Percentiles rank a stretch among this genome's conserved stretches.
phyloP scores from a whole-genome alignment of 2,113 vertebrate species.

The Ariopsis seemanni region DNA sequence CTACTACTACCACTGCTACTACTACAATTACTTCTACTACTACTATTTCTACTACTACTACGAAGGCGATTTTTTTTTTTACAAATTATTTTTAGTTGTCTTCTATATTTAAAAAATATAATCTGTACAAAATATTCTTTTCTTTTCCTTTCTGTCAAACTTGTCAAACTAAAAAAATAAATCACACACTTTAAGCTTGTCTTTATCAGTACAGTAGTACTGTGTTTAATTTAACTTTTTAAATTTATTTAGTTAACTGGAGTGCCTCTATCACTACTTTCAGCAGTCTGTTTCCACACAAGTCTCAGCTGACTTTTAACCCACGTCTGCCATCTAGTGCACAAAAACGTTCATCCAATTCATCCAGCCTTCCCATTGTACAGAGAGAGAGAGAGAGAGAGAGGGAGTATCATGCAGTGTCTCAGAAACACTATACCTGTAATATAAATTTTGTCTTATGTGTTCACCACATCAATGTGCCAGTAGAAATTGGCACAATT shows the following conservation, averaged over 20 bases:
- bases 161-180: background rate
- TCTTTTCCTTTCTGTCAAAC: background rate
- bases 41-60: no score
- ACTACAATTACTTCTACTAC: no score
- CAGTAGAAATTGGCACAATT: background rate
- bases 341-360: background rate
- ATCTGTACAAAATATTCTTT: background rate
- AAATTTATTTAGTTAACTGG: background rate
- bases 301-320: background rate
- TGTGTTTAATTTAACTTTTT: no score
- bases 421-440: background rate
- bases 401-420: background rate
- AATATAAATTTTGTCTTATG: background rate
- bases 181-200: background rate
- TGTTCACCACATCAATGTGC: background rate
- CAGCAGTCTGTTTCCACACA: background rate
- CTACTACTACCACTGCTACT: no score
- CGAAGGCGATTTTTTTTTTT: no score
- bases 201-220: background rate
- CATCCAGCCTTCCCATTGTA: background rate
- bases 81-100: background rate
- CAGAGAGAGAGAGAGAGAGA: no score
- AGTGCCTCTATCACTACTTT: background rate
- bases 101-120: no score
- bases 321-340: conserved; percentile 24